Percentiles rank a stretch among this genome's conserved stretches.
Conservation (phyloP, 2,797 vertebrate species). For the Silurus lanzhouensis region DNA sequence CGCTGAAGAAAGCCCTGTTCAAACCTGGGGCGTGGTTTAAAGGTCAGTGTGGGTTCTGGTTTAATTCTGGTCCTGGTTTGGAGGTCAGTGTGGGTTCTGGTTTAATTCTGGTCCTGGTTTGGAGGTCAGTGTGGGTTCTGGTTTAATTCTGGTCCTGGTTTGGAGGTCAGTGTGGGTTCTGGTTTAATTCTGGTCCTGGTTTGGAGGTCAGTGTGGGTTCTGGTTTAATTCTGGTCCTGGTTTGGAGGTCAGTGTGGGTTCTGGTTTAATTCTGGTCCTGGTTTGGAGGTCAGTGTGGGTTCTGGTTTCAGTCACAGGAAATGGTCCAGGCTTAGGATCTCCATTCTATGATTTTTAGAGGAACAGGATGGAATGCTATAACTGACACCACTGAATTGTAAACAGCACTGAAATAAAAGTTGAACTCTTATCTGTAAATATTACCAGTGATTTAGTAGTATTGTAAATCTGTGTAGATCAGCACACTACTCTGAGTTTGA, state of each 20-base stretch:
- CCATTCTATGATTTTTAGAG: not conserved
- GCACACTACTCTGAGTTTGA: not conserved
- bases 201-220: too few relatives aligned
- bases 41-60: slow-evolving; percentile 72
- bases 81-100: too few relatives aligned
- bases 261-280: not conserved
- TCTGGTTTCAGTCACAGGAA: too few relatives aligned
- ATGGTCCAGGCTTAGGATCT: too few relatives aligned
- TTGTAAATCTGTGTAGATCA: not conserved
- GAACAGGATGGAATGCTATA: not conserved
- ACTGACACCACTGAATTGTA: not conserved
- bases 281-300: too few relatives aligned
- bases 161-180: too few relatives aligned
- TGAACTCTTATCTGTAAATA: not conserved
- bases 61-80: too few relatives aligned
- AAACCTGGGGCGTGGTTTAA: slow-evolving; percentile 99
- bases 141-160: not conserved
- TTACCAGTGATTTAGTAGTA: not conserved
- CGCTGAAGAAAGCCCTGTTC: slow-evolving; percentile 95
- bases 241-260: too few relatives aligned
- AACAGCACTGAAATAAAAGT: not conserved
- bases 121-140: not conserved
- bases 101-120: too few relatives aligned
- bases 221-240: too few relatives aligned
- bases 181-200: too few relatives aligned